These are phyloP conservation scores for Thereva unica DNA, from an alignment of 2,888 invertebrate genomes.

Conservation along the genomic window DNA sequence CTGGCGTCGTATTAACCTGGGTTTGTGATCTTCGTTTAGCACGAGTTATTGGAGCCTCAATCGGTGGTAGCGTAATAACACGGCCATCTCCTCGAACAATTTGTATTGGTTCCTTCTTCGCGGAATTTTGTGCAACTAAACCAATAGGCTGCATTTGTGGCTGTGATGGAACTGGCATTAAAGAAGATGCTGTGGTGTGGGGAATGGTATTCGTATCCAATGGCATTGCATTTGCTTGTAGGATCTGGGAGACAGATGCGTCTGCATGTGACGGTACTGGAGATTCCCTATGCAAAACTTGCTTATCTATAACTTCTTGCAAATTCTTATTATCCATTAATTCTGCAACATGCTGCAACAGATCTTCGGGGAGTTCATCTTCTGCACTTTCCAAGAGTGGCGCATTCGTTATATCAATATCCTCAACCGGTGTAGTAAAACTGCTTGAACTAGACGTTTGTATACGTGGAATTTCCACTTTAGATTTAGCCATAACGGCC, in stretches of 20 bases:
- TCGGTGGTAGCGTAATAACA: constrained; percentile 77
- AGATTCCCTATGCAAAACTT: constrained; percentile 52
- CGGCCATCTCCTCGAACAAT: constrained; percentile 75
- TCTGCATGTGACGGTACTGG: constrained; percentile 10
- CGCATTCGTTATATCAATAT: constrained; percentile 51
- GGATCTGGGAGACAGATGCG: constrained; percentile 3
- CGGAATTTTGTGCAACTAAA: constrained; percentile 1
- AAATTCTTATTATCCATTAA: constrained; percentile 71
- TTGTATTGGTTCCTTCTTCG: constrained; percentile 67
- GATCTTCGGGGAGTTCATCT: constrained; percentile 70
- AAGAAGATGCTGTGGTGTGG: not conserved
- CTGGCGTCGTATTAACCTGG: constrained; percentile 43
- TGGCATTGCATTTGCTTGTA: constrained; percentile 5
- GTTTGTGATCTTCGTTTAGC: constrained; percentile 67
- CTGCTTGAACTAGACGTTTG: constrained; percentile 23
- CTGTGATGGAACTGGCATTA: not conserved
- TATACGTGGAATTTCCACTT: constrained; percentile 26
- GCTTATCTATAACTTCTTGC: constrained; percentile 74
- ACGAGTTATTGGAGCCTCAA: constrained; percentile 80
- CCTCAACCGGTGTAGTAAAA: constrained; percentile 45
- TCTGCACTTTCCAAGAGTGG: constrained; percentile 61
- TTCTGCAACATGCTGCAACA: constrained; percentile 74
- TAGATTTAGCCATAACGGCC: constrained; percentile 43
- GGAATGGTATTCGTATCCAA: constrained; percentile 10
- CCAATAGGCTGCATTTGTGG: not conserved